Evolutionary conservation across 2,888 invertebrate species (phyloP), one percentile per base, ranked within the genome.

Genomic region (Galerucella nymphaeae): DNA sequence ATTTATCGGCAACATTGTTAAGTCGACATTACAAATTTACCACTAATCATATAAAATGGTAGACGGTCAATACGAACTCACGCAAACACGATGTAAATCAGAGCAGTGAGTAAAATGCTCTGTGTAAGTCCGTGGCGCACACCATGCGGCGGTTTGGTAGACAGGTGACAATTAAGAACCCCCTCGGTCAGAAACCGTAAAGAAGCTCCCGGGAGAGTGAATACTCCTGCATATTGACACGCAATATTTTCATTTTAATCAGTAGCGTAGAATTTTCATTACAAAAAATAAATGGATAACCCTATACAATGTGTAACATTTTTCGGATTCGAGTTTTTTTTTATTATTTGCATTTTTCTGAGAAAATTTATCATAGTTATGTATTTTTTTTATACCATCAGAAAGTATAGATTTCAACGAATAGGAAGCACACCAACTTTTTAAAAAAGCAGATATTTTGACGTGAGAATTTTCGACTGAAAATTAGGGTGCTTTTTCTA

Each of bases 131-230:
- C 59, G 23, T 38, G 72, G 64, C 53, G 67, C 71, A 61, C 65
- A 58, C 69, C 66, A 70, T 70, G 64, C 66, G 75, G 70, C 69
- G 75, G 72, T 73, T 70, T 69, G 73, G 72, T 72, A 71, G 73
- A 72, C 72, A 77, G 75, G 78, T 78, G 78, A 78, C 78, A 78
- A 77, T 78, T 78, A 76, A 78, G 76, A 76, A 71, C 70, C 74
- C 70, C 76, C 76, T 72, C 66, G 73, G 70, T 69, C 66, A 48
- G 53, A 66, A 74, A 66, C 75, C 76, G 74, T 78, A 76, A 78
- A 76, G 76, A 75, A 76, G 66, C 76, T 73, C 74, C 74, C 67
- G 73, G 62, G 72, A 67, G 73, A 71, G 71, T 42, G 66, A 71
- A 50, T 67, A 68, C 71, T 73, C 74, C 62, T 69, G 69, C 69